phyloP scores from a whole-genome alignment of 2,888 invertebrate genomes.

The Cosmia pyralina region DNA sequence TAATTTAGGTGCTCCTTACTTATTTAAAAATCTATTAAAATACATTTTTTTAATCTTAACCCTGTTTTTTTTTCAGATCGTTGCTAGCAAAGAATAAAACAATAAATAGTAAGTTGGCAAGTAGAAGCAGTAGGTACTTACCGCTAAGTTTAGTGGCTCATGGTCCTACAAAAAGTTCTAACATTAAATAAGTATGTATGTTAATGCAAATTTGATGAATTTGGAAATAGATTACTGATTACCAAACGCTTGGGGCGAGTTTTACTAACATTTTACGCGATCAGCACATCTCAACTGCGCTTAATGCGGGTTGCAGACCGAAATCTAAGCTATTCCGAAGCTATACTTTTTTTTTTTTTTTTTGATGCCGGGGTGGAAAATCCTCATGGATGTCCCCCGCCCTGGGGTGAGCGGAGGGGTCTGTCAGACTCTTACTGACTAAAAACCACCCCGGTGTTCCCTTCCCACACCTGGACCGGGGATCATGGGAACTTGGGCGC shows the following conservation, averaged over 20 bases:
- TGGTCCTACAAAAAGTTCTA: slow-evolving; percentile 4
- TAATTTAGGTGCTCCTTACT: no score
- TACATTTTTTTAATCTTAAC: background rate
- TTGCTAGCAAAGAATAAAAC: background rate
- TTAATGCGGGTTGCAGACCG: no score
- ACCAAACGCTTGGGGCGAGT: background rate
- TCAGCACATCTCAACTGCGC: background rate
- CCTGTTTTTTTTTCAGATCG: background rate
- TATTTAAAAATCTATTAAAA: background rate
- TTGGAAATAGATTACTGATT: background rate
- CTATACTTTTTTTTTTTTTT: no score
- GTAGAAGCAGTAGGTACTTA: background rate
- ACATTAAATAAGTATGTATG: background rate
- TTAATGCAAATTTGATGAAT: background rate
- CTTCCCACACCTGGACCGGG: no score
- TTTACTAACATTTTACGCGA: background rate
- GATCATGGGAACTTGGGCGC: no score
- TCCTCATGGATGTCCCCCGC: no score
- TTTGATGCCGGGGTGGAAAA: no score
- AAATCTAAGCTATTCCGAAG: no score
- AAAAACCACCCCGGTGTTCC: no score
- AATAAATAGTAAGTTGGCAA: background rate
- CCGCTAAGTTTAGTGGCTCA: background rate
- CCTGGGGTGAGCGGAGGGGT: no score
- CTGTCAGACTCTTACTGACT: no score